These are phyloP conservation scores for Eleginops maclovinus DNA, from an alignment of 2,113 vertebrate genomes.

Conservation along the genomic window DNA sequence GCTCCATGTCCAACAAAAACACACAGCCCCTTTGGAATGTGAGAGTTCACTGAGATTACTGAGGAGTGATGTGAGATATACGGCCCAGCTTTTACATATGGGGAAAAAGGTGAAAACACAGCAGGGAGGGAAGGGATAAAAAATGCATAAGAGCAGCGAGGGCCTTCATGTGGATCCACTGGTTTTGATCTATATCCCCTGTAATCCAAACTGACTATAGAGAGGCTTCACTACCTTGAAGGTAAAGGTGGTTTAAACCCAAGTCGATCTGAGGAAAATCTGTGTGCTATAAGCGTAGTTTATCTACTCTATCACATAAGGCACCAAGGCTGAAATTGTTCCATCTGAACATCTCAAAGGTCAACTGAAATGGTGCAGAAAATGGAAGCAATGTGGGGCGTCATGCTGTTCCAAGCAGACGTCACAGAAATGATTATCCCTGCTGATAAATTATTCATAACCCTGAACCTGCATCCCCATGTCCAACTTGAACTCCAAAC, in stretches of 20 bases:
- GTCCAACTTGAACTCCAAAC: neutral
- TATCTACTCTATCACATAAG: slow-evolving; percentile 6
- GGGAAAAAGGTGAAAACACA: slow-evolving; percentile 38
- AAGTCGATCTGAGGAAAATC: neutral
- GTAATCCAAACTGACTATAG: slow-evolving; percentile 19
- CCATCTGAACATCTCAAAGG: slow-evolving; percentile 4
- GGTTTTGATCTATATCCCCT: slow-evolving; percentile 28
- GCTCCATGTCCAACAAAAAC: neutral
- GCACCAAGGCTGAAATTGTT: neutral
- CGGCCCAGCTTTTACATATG: slow-evolving; percentile 10
- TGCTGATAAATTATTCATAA: neutral
- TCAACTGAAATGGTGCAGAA: slow-evolving; percentile 6
- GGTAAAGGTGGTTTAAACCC: slow-evolving; percentile 2
- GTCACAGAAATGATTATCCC: neutral
- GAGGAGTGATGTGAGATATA: slow-evolving; percentile 48
- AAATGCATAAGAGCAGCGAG: neutral
- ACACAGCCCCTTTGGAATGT: slow-evolving; percentile 5
- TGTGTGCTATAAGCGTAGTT: neutral
- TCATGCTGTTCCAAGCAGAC: slow-evolving; percentile 2
- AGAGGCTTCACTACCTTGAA: neutral
- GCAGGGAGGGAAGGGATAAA: slow-evolving; percentile 27
- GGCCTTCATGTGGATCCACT: neutral
- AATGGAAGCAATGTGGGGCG: neutral
- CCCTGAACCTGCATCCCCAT: neutral
- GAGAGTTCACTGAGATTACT: slow-evolving; percentile 45